phyloP scores from a whole-genome alignment of 64 coral and sea anemone species.

The Trachythela sp. region DNA sequence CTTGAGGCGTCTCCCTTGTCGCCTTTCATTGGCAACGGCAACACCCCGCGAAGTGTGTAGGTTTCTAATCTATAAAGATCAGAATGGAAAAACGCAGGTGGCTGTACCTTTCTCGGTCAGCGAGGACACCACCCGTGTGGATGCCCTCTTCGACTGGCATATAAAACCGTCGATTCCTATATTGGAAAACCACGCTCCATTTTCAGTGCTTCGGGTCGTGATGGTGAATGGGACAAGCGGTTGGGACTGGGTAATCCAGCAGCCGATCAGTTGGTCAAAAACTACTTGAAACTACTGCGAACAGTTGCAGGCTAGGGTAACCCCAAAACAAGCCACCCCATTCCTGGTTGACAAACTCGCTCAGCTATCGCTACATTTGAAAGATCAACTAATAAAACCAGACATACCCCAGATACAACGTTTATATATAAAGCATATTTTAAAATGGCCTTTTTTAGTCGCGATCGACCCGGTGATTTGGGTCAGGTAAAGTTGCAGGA shows the following conservation, averaged over 20 bases:
- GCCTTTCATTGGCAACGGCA: background rate
- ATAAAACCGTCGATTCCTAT: background rate
- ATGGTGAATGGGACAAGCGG: background rate
- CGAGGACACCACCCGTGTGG: background rate
- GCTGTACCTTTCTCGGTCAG: background rate
- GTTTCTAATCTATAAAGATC: background rate
- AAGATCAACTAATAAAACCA: background rate
- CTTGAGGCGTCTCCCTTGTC: background rate
- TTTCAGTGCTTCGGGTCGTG: background rate
- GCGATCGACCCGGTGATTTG: background rate
- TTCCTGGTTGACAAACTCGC: conserved; percentile 42
- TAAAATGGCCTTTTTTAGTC: conserved; percentile 23
- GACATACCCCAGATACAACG: background rate
- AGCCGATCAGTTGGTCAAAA: conserved; percentile 21
- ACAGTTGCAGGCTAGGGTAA: conserved; percentile 33
- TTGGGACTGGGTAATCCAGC: background rate
- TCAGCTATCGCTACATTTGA: background rate
- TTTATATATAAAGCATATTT: background rate
- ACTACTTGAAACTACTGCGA: conserved; percentile 40
- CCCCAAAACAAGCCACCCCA: conserved; percentile 24
- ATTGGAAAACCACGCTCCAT: background rate
- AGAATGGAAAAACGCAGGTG: background rate
- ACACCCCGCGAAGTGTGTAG: background rate
- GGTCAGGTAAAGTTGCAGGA: background rate
- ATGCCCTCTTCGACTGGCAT: background rate